These are phyloP conservation scores for Hypselothyrea guttata DNA, from an alignment of 2,888 invertebrate genomes.

Conservation along the genomic window DNA sequence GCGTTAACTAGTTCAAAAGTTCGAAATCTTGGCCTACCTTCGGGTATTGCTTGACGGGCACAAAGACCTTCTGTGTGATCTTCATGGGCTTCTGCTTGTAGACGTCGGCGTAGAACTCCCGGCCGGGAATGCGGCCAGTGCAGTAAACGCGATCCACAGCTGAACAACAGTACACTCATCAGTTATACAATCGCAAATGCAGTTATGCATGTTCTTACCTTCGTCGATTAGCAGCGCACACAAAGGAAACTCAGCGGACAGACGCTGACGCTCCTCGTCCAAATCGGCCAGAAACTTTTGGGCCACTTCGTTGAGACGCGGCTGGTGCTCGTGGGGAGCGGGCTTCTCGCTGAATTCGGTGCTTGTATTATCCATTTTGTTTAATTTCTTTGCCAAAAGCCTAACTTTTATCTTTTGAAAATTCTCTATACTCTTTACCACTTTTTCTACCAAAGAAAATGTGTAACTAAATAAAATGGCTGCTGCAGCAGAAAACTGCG, in stretches of 20 bases:
- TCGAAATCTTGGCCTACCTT: no score
- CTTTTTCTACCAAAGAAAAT: slow-evolving; percentile 9
- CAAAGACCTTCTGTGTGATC: slow-evolving; percentile 80
- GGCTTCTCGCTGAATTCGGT: slow-evolving; percentile 58
- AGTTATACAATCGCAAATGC: no score
- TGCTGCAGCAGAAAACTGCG: not conserved
- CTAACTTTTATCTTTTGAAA: no score
- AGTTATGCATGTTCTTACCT: no score
- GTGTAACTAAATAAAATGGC: slow-evolving; percentile 8
- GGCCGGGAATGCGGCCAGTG: slow-evolving; percentile 86
- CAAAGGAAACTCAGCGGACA: slow-evolving; percentile 74
- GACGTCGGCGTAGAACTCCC: slow-evolving; percentile 89
- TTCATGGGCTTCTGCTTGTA: slow-evolving; percentile 84
- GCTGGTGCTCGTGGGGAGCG: slow-evolving; percentile 60
- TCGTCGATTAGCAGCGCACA: slow-evolving; percentile 79
- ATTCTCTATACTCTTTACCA: slow-evolving; percentile 51
- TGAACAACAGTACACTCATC: slow-evolving; percentile 74
- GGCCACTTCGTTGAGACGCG: slow-evolving; percentile 78
- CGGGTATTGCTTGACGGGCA: slow-evolving; percentile 82
- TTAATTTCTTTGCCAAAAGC: no score
- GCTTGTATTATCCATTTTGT: slow-evolving; percentile 47
- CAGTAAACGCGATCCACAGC: slow-evolving; percentile 89
- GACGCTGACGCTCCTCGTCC: slow-evolving; percentile 70
- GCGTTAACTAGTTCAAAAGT: no score
- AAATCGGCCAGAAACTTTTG: slow-evolving; percentile 79